Conservation (phyloP, 2,797 vertebrate genomes). For the Calcarius lapponicus region DNA sequence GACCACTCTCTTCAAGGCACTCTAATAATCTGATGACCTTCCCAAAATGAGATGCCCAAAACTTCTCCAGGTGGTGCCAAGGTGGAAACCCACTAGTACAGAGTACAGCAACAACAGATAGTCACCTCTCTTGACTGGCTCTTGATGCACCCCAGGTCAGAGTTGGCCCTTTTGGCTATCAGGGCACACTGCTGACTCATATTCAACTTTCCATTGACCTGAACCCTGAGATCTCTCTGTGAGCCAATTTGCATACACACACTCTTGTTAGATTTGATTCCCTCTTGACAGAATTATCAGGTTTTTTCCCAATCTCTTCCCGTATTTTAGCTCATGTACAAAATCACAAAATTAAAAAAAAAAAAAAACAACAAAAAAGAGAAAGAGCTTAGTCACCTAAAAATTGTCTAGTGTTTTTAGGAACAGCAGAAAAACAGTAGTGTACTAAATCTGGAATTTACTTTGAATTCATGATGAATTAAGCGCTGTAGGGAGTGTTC, state of each 20-base stretch:
- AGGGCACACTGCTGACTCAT: background rate
- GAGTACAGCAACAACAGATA: rapidly evolving
- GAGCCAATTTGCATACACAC: rapidly evolving
- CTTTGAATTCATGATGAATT: background rate
- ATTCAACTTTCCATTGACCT: background rate
- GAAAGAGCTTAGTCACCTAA: background rate
- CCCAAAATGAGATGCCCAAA: background rate
- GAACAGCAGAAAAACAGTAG: background rate
- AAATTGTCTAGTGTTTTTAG: background rate
- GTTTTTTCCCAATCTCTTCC: background rate
- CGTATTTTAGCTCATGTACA: background rate
- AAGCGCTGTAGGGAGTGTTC: background rate
- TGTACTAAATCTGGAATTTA: background rate
- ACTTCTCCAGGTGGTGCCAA: rapidly evolving
- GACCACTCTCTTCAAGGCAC: background rate
- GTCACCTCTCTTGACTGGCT: background rate
- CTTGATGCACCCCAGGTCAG: background rate
- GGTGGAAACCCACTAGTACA: no score
- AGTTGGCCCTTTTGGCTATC: background rate
- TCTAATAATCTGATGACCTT: background rate
- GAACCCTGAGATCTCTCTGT: rapidly evolving
- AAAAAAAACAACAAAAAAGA: background rate
- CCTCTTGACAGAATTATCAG: background rate
- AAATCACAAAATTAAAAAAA: background rate
- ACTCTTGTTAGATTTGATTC: background rate